Conservation (phyloP, 2,888 invertebrate species). For the Eilema sororculum region DNA sequence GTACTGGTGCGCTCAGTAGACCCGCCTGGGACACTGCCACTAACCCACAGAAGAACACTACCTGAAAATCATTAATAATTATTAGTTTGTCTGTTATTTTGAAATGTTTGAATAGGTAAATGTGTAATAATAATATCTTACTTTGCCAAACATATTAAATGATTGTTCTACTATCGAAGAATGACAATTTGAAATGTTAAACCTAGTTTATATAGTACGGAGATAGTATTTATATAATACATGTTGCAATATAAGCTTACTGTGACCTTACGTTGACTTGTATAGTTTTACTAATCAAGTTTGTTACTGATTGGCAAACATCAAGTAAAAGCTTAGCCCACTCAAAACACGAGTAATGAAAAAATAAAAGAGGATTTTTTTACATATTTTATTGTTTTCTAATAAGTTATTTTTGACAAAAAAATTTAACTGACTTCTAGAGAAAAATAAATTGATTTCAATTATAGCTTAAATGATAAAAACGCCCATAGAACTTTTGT, state of each 20-base stretch:
- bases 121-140: slow-evolving; percentile 22
- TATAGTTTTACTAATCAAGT: slow-evolving; percentile 19
- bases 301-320: slow-evolving; percentile 28
- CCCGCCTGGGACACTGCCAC: slow-evolving; percentile 59
- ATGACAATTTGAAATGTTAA: slow-evolving; percentile 9
- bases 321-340: slow-evolving; percentile 3
- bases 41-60: slow-evolving; percentile 55
- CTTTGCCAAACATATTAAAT: slow-evolving; percentile 44
- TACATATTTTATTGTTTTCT: too few relatives aligned
- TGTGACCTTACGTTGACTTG: slow-evolving; percentile 33
- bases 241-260: slow-evolving; percentile 29
- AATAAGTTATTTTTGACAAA: too few relatives aligned
- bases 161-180: slow-evolving; percentile 20
- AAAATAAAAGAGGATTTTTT: too few relatives aligned
- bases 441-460: too few relatives aligned
- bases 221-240: slow-evolving; percentile 2
- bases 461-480: too few relatives aligned
- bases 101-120: background rate
- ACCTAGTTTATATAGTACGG: slow-evolving; percentile 37
- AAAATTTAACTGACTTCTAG: too few relatives aligned
- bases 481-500: too few relatives aligned
- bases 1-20: slow-evolving; percentile 66
- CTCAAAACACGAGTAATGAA: background rate
- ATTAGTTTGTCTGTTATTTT: background rate
- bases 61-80: slow-evolving; percentile 29